Evolutionary conservation across 2,888 invertebrate species (phyloP).

Genomic region (Chrysodeixis includens): DNA sequence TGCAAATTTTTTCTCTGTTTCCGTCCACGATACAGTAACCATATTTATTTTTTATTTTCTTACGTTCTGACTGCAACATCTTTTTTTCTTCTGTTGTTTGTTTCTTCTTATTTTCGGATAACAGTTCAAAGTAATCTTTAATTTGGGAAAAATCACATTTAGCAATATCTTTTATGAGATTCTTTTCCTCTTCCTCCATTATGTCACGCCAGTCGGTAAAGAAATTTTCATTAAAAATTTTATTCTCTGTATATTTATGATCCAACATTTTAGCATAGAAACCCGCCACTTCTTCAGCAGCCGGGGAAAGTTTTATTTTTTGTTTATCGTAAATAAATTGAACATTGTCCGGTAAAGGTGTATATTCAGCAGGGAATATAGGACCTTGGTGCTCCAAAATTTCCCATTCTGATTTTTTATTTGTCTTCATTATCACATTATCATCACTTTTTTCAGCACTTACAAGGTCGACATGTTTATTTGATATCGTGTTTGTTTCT

Average conservation of each 20-base stretch:
- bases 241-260: constrained; percentile 98
- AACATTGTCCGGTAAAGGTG: constrained; percentile 94
- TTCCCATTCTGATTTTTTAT: constrained; percentile 96
- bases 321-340: constrained; percentile 97
- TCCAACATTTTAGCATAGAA: constrained; percentile 99
- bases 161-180: constrained; percentile 95
- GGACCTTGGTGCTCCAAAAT: constrained; percentile 98
- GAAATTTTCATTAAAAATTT: constrained; percentile 98
- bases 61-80: constrained; percentile 94
- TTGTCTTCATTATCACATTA: background rate
- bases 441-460: background rate
- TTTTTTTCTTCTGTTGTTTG: constrained; percentile 98
- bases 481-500: background rate
- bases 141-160: constrained; percentile 98
- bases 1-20: constrained; percentile 99
- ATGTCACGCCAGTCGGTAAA: constrained; percentile 98
- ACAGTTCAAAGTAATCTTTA: constrained; percentile 93
- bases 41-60: constrained; percentile 95
- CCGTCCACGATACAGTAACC: constrained; percentile 98
- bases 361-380: constrained; percentile 98
- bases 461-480: background rate
- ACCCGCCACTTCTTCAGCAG: constrained; percentile 97
- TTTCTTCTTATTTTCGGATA: constrained; percentile 91
- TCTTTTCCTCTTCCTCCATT: constrained; percentile 96
- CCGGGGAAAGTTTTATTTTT: constrained; percentile 93